Conservation (phyloP, 2,797 vertebrate genomes). For the Sparidentex hasta region DNA sequence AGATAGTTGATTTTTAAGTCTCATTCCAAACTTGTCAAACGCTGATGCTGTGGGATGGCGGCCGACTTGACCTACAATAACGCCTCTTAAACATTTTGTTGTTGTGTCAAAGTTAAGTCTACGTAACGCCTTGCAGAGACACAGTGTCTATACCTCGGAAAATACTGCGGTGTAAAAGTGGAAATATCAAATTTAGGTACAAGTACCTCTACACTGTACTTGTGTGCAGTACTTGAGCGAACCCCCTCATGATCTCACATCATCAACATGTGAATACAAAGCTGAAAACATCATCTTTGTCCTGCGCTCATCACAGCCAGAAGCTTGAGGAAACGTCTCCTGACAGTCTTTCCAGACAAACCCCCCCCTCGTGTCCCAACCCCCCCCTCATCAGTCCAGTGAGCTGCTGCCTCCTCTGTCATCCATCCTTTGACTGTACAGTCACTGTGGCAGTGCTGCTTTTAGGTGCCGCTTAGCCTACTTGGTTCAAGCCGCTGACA, state of each 20-base stretch:
- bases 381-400: conserved; percentile 10
- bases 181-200: not conserved
- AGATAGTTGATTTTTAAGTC: no score
- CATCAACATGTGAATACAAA: not conserved
- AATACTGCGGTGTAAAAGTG: not conserved
- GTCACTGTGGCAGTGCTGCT: conserved; percentile 52
- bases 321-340: not conserved
- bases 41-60: no score
- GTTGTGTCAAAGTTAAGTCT: no score
- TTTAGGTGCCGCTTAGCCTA: conserved; percentile 68
- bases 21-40: no score
- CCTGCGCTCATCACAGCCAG: not conserved
- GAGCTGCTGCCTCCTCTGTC: conserved; percentile 40
- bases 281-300: not conserved
- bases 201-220: not conserved
- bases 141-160: not conserved
- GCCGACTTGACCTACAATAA: no score
- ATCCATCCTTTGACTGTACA: conserved; percentile 58
- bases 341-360: conserved; percentile 13
- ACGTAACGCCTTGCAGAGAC: no score
- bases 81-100: no score
- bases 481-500: conserved; percentile 65
- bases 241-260: not conserved
- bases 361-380: conserved; percentile 8
- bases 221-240: not conserved